Base-by-base conservation (phyloP, 2,888 invertebrate genomes). In the Neoascia interrupta region DNA sequence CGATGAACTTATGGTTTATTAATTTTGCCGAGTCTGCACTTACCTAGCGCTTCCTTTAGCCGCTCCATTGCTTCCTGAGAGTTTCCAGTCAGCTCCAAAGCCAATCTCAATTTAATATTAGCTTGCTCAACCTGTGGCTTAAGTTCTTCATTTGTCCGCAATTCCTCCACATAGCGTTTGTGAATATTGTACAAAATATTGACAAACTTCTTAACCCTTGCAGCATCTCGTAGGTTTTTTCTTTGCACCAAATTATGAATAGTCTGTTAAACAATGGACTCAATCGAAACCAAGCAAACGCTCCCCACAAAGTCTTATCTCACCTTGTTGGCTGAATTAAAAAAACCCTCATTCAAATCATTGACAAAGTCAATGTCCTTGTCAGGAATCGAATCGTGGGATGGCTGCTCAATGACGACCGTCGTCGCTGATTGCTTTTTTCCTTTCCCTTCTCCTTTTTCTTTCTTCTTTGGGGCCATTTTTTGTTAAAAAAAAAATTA, bases 321-420 rank as follows among this genome's bases (percentile, higher is more conserved):
- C 18, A 79, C 82, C 45, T 54, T 64, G 36, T 84, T 83, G 10
- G 83, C 83, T 5, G 76, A 61, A 5, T 61, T 58, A 18, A 87
- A 87, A 69, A 87, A 87, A 0, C 81, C 81, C 0, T 84, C 83
- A 75, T 87, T 66, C 3, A 87, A 69, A 79, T 86, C 87, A 0
- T 41, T 13, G 15, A 83, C 31, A 15, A 87, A 82, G 82, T 87
- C 84, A 15, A 87, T 47, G 16, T 87, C 83, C 0, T 82, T 84
- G 5, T 83, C 85, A 0, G 81, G 81, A 1, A 82, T 1, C 0
- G 75, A 47, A 19, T 82, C 75, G 0, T 41, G 34, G 3, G 84
- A 83, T 45, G 83, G 82, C 13, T 70, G 51, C 2, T 83, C 28
- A 21, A 81, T 82, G 1, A 82, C 63, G 13, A 81, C 72, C 3